phyloP scores from a whole-genome alignment of 2,113 vertebrate genomes.

The Paracanthobrama guichenoti region DNA sequence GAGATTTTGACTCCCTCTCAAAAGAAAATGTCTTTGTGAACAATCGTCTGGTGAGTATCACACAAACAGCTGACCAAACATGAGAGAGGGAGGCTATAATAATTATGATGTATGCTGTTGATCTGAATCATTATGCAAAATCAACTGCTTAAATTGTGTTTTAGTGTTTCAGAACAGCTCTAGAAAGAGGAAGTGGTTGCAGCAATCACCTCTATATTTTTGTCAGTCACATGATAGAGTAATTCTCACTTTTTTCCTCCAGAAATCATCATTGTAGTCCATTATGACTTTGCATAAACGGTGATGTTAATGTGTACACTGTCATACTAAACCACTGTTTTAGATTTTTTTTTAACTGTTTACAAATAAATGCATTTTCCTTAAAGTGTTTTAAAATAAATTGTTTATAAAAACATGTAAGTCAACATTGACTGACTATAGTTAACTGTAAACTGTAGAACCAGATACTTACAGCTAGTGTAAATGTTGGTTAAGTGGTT shows the following conservation, averaged over 20 bases:
- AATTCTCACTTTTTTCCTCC: neutral
- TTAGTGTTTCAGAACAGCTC: neutral
- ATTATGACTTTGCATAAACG: neutral
- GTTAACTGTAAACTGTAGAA: neutral
- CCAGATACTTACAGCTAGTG: neutral
- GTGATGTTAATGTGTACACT: neutral
- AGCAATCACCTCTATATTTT: neutral
- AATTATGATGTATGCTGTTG: neutral
- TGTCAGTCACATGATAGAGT: neutral
- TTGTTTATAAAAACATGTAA: neutral
- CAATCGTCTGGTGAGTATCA: slow-evolving; percentile 91
- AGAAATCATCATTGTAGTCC: neutral
- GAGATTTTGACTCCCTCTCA: slow-evolving; percentile 91
- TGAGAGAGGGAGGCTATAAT: neutral
- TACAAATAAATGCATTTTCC: neutral
- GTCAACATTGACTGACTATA: neutral
- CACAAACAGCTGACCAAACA: neutral
- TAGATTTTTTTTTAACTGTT: neutral
- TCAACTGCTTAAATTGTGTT: neutral
- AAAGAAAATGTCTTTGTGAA: slow-evolving; percentile 96
- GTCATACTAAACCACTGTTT: neutral
- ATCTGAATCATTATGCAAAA: neutral
- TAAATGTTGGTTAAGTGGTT: neutral
- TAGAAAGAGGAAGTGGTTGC: slow-evolving; percentile 10
- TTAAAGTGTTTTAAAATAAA: neutral